Base-by-base conservation (phyloP, 2,797 vertebrate genomes). In the Falco cherrug region DNA sequence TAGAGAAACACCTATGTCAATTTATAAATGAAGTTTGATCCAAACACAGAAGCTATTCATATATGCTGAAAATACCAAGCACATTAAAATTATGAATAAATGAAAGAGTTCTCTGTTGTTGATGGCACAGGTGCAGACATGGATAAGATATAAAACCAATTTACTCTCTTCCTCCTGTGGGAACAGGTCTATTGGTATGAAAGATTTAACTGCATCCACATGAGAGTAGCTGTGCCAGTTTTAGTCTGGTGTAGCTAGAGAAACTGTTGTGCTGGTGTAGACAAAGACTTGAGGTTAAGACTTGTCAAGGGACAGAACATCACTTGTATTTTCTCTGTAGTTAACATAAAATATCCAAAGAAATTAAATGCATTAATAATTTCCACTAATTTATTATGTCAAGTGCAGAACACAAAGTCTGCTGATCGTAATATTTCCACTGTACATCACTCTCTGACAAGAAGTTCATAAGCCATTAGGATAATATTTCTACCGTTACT, bases 401-500 rank as follows among this genome's bases (percentile, higher is more conserved):
- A 94, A 77, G 6, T 47, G 45, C 37, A 57, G 33, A 93, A 93
- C 74, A 96, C 76, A 93, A 96, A 94, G 69, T 83, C 65, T 92
- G 24, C 56, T 70, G 61, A 94, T 97, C 84, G 96, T 97, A 97
- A 95, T 94, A 96, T 97, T 97, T 86, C 71, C 88, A 84, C 45
- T 87, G 89, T 92, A 97, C 94, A 88, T 97, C 93, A 94, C 53
- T 95, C 79, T 87, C 41, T 94, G 91, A 85, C 54, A 89, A 90
- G 86, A 97, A 95, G 92, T 97, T 97, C 96, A 96, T 95, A 97
- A 97, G 64, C 81, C 77, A 97, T 97, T 97, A 97, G 48, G 86
- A 96, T 97, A 98, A 97, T 96, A 97, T 97, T 97, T 95, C 85
- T 97, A 93, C 91, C 83, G 90, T 94, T 94, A 94, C 81, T 94